A percentile compares a stretch with the other conserved stretches of the same genome.
Evolutionary conservation across 1,140 invertebrate species (phyloP).

Genomic region (Theocolax elegans): DNA sequence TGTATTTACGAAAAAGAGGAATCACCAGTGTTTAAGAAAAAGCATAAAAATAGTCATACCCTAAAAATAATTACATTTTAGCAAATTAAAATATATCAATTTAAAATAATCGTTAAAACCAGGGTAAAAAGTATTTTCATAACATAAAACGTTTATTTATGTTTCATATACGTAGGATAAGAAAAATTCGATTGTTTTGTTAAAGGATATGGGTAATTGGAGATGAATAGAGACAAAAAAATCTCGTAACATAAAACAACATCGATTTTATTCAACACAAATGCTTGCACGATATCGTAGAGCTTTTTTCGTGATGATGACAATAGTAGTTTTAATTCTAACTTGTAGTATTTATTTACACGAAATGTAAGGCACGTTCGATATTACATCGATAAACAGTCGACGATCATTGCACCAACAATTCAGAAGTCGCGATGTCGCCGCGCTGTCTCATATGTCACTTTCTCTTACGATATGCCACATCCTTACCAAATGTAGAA

Average conservation of each 20-base stretch:
- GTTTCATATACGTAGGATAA: too few relatives aligned
- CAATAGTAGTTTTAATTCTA: slow-evolving; percentile 52
- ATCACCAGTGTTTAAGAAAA: too few relatives aligned
- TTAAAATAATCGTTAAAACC: too few relatives aligned
- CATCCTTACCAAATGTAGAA: slow-evolving; percentile 62
- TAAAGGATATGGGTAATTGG: slow-evolving; percentile 4
- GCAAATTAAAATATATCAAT: too few relatives aligned
- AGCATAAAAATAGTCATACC: too few relatives aligned
- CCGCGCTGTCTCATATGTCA: slow-evolving; percentile 48
- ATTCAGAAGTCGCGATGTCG: slow-evolving; percentile 38
- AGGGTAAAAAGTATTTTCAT: too few relatives aligned
- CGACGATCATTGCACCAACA: slow-evolving; percentile 41
- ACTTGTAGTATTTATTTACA: slow-evolving; percentile 57
- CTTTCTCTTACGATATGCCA: slow-evolving; percentile 58
- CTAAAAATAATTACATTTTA: too few relatives aligned
- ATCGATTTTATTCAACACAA: slow-evolving; percentile 65
- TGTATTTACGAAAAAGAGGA: too few relatives aligned
- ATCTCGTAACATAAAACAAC: slow-evolving; percentile 62
- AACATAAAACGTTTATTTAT: too few relatives aligned
- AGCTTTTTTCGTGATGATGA: slow-evolving; percentile 55
- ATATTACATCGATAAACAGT: slow-evolving; percentile 62
- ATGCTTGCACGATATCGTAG: slow-evolving; percentile 62
- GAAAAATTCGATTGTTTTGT: too few relatives aligned
- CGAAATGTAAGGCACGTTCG: slow-evolving; percentile 65
- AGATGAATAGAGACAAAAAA: slow-evolving; percentile 15